These are phyloP conservation scores for Nemapogon koenigi DNA, from an alignment of 2,888 invertebrate genomes.

Conservation along the genomic window DNA sequence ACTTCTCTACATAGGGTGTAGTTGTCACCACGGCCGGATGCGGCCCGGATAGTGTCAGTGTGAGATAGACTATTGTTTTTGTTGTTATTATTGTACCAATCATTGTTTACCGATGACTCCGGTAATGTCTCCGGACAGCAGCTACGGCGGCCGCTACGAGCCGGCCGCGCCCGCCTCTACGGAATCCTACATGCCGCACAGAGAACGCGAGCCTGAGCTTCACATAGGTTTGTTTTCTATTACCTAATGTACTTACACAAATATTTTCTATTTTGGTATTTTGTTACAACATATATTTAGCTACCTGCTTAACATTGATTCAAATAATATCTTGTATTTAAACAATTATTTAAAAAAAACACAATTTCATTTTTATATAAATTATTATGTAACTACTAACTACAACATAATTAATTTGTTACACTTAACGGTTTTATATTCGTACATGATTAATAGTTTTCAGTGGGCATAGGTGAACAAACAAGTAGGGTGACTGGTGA, in stretches of 20 bases:
- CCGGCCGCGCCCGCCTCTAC: constrained; percentile 55
- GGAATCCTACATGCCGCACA: constrained; percentile 24
- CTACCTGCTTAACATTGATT: not conserved
- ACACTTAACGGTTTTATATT: too few species aligned
- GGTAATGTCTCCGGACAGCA: constrained; percentile 76
- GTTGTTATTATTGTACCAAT: constrained; percentile 22
- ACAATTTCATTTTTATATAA: too few species aligned
- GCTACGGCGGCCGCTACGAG: constrained; percentile 61
- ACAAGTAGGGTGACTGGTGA: too few species aligned
- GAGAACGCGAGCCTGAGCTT: constrained; percentile 71
- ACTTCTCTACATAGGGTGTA: constrained; percentile 28
- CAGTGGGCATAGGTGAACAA: too few species aligned
- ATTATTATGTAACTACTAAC: too few species aligned
- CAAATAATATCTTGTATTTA: not conserved
- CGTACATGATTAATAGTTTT: constrained; percentile 5
- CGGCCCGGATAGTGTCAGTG: constrained; percentile 33
- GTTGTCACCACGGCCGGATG: constrained; percentile 21
- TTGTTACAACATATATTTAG: not conserved
- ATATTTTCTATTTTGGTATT: too few species aligned
- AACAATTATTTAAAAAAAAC: not conserved
- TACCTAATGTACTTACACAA: too few species aligned
- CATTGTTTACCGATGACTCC: constrained; percentile 37
- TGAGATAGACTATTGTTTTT: constrained; percentile 54
- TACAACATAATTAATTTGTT: too few species aligned
- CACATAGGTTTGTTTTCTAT: constrained; percentile 68